Evolutionary conservation across 2,888 invertebrate genomes (phyloP), one percentile per base, ranked within the genome.

Genomic region (Taphrorychus bicolor): DNA sequence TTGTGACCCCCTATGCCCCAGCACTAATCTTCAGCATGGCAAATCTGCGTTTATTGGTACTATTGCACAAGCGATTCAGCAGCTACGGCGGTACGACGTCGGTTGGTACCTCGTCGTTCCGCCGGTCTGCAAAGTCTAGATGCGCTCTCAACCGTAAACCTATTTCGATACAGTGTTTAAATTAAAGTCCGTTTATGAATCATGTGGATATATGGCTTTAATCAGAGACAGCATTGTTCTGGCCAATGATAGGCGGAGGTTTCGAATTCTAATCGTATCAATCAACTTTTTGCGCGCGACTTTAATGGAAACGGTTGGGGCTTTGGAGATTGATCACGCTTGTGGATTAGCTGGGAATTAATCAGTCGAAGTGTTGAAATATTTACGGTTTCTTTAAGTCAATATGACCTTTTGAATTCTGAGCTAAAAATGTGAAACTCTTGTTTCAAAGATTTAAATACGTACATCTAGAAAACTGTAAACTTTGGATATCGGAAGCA

Each of bases 61-160:
- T 7, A 45, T 45, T 45, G 5, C 45, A 45, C 45, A 45, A 45
- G 45, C 14, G 14, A n/a, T n/a, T n/a, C n/a, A n/a, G n/a, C n/a
- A n/a, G n/a, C n/a, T n/a, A n/a, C 32, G 5, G 5, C 5, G 32
- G 9, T 7, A 32, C 5, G 32, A 5, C 5, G 32, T 32, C 9
- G 5, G 9, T 19, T 57, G 57, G 64, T 57, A 64, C 64, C n/a
- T n/a, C n/a, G 64, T 7, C 32, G 32, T 32, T 32, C 2, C 45
- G 14, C 45, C 3, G 17, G 45, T 45, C 45, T 60, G 51, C 62
- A 66, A 72, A 73, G 72, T 72, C 74, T 74, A 74, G 72, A 74
- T 73, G 72, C 67, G 65, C 72, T 70, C 62, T 73, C 73, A 74
- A 74, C 69, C 74, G 73, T 74, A 70, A 74, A 74, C 68, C 69